Conservation (phyloP, 2,113 vertebrate genomes). For the Dasyornis broadbenti region DNA sequence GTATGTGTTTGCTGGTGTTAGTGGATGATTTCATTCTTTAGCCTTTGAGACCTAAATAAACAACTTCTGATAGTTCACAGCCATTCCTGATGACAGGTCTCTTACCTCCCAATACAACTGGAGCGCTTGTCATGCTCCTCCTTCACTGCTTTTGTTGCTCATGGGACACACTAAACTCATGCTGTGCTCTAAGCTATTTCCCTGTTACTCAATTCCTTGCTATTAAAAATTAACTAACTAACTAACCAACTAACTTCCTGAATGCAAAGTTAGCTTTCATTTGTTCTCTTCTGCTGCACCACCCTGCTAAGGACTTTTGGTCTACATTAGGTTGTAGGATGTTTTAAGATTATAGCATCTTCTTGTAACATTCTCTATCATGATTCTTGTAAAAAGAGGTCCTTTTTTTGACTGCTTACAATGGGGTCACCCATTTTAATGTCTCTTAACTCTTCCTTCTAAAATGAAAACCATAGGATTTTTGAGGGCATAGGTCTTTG, state of each 20-base stretch:
- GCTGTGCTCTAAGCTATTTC: background rate
- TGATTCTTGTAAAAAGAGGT: background rate
- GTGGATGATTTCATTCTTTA: background rate
- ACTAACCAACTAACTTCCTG: background rate
- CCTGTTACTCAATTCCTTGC: background rate
- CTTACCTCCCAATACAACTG: background rate
- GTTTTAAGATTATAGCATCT: background rate
- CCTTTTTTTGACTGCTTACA: background rate
- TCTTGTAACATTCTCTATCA: background rate
- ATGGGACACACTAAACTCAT: background rate
- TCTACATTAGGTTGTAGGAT: background rate
- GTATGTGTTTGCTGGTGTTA: background rate
- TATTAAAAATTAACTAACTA: background rate
- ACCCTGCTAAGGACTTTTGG: background rate
- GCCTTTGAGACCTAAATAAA: background rate
- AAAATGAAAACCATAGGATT: conserved; percentile 1
- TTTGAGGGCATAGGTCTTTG: background rate
- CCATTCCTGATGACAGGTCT: background rate
- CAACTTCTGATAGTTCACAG: background rate
- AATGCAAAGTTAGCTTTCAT: background rate
- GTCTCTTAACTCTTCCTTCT: conserved; percentile 21
- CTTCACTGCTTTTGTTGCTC: background rate
- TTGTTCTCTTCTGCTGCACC: background rate
- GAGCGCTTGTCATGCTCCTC: background rate
- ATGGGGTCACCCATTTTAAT: background rate